phyloP scores from a whole-genome alignment of 2,113 vertebrate genomes.

The Galemys pyrenaicus region DNA sequence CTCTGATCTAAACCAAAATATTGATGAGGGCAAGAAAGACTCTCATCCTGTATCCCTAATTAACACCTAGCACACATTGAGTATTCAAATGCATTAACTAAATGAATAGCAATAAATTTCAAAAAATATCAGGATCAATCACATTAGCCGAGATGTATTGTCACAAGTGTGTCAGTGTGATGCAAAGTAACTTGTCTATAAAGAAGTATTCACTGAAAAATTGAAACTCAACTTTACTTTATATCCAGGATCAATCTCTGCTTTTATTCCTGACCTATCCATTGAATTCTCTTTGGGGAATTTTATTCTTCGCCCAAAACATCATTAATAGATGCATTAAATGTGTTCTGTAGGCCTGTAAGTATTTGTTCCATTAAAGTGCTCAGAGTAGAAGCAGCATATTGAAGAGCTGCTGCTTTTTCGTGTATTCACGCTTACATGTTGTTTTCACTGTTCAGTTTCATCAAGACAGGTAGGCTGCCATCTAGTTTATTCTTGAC shows the following conservation, averaged over 20 bases:
- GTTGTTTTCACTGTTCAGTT: conserved; percentile 44
- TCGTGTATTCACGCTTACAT: not conserved
- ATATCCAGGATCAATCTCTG: not conserved
- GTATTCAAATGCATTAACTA: not conserved
- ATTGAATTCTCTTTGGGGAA: not conserved
- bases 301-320: conserved; percentile 29
- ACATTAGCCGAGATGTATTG: not conserved
- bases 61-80: not conserved
- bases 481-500: conserved; percentile 51
- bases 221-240: not conserved
- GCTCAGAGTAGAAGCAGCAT: not conserved
- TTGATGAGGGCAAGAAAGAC: not conserved
- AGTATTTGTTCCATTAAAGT: not conserved
- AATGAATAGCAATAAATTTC: conserved; percentile 30
- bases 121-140: not conserved
- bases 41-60: not conserved
- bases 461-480: conserved; percentile 57
- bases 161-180: not conserved
- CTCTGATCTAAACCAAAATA: not conserved
- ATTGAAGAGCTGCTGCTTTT: not conserved
- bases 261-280: conserved; percentile 11
- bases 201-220: conserved; percentile 19
- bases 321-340: conserved; percentile 1
- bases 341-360: not conserved
- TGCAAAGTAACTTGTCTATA: not conserved